Base-by-base conservation (phyloP, 2,797 vertebrate genomes). In the Chelonia mydas region DNA sequence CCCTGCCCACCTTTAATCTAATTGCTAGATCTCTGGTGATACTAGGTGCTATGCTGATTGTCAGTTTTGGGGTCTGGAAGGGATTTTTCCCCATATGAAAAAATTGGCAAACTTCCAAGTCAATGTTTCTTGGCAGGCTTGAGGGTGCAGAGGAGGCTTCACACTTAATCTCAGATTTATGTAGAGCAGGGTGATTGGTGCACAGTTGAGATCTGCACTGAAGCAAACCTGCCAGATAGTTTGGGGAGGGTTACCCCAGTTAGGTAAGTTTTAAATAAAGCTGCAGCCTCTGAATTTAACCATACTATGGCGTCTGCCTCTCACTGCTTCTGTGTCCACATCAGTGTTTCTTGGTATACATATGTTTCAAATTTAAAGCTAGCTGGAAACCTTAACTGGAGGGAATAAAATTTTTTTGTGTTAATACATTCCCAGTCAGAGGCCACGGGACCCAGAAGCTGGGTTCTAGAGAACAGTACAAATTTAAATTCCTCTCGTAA, bases 381-480 rank as follows among this genome's bases (percentile, higher is more conserved):
- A 92, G 13, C 17, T 54, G 89, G 7, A 89, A 89, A 79, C 72
- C 23, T 86, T 72, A 86, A 21, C 47, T 83, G 81, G 95, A 92
- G 51, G 45, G 15, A 82, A 57, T 8, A 81, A 0, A 4, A 4
- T 2, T 59, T 54, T 81, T 86, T 72, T 78, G 55, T 88, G 5
- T 31, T 92, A 90, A 91, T 81, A 88, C 86, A 90, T 94, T 88
- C 19, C 55, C 86, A 74, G 68, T 49, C 59, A 94, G 90, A 96
- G 84, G 59, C 1, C 33, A 50, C 8, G 41, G 6, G 16, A 82
- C 5, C 33, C 82, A n/a, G 27, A 82, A 90, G 19, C 28, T 88
- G 81, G 77, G 33, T 84, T 93, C 33, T 37, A 91, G 45, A 87
- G 80, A 84, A 85, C 51, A 78, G 49, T 83, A 83, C 94, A 93